These are phyloP conservation scores for Xyrauchen texanus DNA, from an alignment of 2,113 vertebrate genomes.

Conservation along the genomic window DNA sequence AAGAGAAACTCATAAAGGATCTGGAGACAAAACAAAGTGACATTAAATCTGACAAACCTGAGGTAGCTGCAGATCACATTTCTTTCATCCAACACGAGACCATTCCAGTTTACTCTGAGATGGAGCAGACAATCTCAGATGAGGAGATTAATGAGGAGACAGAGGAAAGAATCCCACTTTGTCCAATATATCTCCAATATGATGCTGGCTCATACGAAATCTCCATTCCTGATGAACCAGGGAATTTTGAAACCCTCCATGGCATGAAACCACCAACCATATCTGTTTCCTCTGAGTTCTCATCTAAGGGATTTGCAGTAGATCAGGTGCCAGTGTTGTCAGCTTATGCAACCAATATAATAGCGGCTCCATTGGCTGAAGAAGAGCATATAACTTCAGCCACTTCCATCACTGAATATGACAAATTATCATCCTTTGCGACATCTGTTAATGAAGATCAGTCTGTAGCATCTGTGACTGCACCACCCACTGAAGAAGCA, in stretches of 20 bases:
- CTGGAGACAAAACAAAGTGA: slow-evolving; percentile 62
- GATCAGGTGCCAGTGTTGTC: slow-evolving; percentile 80
- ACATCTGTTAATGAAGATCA: slow-evolving; percentile 96
- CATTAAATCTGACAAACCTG: slow-evolving; percentile 52
- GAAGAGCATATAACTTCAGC: slow-evolving; percentile 97
- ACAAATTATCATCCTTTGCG: slow-evolving; percentile 95
- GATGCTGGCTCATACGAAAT: slow-evolving; percentile 82
- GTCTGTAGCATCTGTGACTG: slow-evolving; percentile 90
- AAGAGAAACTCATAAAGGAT: slow-evolving; percentile 66
- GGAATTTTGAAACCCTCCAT: slow-evolving; percentile 82
- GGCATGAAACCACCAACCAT: slow-evolving; percentile 72
- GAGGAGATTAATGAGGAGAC: slow-evolving; percentile 95
- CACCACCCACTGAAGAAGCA: slow-evolving; percentile 89
- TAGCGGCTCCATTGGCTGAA: slow-evolving; percentile 92
- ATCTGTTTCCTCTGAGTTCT: slow-evolving; percentile 65
- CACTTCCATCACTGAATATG: slow-evolving; percentile 96
- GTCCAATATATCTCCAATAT: slow-evolving; percentile 73
- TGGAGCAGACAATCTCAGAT: slow-evolving; percentile 96
- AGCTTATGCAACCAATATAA: slow-evolving; percentile 83
- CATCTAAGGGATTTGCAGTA: slow-evolving; percentile 76
- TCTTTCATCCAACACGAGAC: slow-evolving; percentile 98
- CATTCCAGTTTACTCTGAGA: slow-evolving; percentile 95
- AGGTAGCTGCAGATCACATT: slow-evolving; percentile 80
- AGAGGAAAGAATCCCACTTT: slow-evolving; percentile 83
- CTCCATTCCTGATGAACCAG: slow-evolving; percentile 83